These are phyloP conservation scores for Hirtodrosophila cameraria DNA, from an alignment of 2,888 invertebrate genomes.

Conservation along the genomic window DNA sequence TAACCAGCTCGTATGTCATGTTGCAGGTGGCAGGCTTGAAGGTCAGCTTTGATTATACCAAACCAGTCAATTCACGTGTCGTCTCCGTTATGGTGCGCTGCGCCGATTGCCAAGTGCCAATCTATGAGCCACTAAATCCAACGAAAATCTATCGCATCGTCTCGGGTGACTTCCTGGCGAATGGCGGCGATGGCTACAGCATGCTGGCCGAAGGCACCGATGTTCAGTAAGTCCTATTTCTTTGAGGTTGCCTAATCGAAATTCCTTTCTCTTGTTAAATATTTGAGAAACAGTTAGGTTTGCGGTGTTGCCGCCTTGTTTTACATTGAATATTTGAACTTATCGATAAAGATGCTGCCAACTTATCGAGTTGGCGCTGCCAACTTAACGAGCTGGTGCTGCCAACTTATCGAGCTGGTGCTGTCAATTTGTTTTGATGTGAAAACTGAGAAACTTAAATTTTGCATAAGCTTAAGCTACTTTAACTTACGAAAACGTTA, in stretches of 20 bases:
- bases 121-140: conserved; percentile 86
- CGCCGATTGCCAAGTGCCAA: conserved; percentile 85
- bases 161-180: conserved; percentile 86
- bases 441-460: no score
- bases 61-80: conserved; percentile 87
- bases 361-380: no score
- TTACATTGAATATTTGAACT: no score
- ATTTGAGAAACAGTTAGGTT: no score
- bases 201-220: conserved; percentile 83
- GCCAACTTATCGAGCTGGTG: no score
- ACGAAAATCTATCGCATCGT: conserved; percentile 87
- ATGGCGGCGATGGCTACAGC: conserved; percentile 89
- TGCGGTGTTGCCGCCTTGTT: no score
- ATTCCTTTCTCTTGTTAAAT: no score
- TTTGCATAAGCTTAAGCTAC: neutral
- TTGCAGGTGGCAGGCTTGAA: conserved; percentile 86
- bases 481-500: no score
- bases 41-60: conserved; percentile 86
- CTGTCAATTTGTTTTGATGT: no score
- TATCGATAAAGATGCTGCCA: no score
- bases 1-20: conserved; percentile 58
- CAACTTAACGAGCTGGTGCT: no score
- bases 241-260: no score
- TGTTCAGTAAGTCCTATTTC: conserved; percentile 61
- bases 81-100: conserved; percentile 83